Evolutionary conservation across 2,113 vertebrate species (phyloP).

Genomic region (Tautogolabrus adspersus): DNA sequence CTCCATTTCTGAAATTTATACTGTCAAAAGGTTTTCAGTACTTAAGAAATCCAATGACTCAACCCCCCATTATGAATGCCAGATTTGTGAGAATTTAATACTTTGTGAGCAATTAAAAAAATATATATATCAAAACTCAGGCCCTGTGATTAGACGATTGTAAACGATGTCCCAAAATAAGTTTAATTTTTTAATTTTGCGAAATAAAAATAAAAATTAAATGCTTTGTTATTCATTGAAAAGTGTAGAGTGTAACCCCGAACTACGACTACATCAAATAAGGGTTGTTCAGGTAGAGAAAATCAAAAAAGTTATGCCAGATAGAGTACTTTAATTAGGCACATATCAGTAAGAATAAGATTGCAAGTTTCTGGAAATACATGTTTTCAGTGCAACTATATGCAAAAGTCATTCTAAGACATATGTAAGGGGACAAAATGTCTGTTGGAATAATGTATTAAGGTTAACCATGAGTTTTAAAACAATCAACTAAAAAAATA

Average conservation of each 20-base stretch:
- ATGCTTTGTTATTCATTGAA: too few relatives aligned
- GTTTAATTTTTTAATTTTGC: too few relatives aligned
- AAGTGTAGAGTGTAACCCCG: constrained; percentile 1
- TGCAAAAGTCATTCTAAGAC: neutral
- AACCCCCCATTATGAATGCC: too few relatives aligned
- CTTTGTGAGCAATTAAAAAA: too few relatives aligned
- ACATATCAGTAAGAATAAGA: neutral
- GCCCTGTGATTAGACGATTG: neutral
- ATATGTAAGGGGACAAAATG: neutral
- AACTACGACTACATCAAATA: constrained; percentile 54
- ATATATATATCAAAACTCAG: too few relatives aligned
- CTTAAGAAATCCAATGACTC: neutral
- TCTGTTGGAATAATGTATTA: neutral
- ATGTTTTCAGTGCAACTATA: too few relatives aligned
- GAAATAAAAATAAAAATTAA: too few relatives aligned
- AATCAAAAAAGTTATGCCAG: neutral
- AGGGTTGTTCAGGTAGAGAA: neutral
- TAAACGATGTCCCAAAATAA: too few relatives aligned
- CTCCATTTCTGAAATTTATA: neutral
- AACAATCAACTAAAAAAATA: too few relatives aligned
- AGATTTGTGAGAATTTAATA: too few relatives aligned
- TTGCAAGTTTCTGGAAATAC: too few relatives aligned
- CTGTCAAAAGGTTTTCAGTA: neutral
- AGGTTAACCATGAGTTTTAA: neutral
- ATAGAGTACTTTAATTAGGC: too few relatives aligned